Conservation (phyloP, 2,888 invertebrate species). For the Branchellion lobata region DNA sequence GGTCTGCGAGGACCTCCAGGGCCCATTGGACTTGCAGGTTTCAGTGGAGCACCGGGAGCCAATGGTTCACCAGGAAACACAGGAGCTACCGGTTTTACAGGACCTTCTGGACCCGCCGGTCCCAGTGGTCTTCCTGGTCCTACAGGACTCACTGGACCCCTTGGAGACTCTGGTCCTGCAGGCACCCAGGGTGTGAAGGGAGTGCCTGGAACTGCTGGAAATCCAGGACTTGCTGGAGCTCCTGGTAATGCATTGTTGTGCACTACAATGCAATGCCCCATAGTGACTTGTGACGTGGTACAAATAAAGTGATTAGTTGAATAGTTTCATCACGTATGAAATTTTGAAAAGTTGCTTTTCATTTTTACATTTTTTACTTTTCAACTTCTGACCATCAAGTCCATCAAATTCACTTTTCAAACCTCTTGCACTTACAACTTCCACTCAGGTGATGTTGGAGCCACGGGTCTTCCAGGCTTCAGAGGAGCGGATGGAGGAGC, state of each 20-base stretch:
- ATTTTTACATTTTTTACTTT: too few species aligned
- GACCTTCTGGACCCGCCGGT: constrained; percentile 12
- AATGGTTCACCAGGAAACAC: neutral
- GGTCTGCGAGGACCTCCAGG: neutral
- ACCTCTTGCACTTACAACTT: too few species aligned
- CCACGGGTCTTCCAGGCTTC: constrained; percentile 4
- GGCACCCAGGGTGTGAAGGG: constrained; percentile 20
- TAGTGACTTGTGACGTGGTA: too few species aligned
- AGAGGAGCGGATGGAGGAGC: constrained; percentile 12
- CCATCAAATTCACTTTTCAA: too few species aligned
- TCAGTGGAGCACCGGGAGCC: neutral
- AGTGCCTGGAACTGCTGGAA: constrained; percentile 20
- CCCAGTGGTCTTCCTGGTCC: constrained; percentile 21
- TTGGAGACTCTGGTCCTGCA: constrained; percentile 24
- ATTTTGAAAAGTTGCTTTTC: too few species aligned
- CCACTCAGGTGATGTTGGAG: too few species aligned
- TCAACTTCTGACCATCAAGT: too few species aligned
- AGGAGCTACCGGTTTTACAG: neutral
- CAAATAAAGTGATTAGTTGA: too few species aligned
- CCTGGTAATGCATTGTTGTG: too few species aligned
- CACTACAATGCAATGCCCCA: too few species aligned
- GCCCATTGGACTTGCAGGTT: constrained; percentile 9
- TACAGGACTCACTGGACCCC: constrained; percentile 5
- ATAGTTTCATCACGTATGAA: too few species aligned
- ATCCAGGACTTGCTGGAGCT: constrained; percentile 11